Evolutionary conservation across 2,888 invertebrate genomes (phyloP), one percentile per base, ranked within the genome.

Genomic region (Nomada ferruginata): DNA sequence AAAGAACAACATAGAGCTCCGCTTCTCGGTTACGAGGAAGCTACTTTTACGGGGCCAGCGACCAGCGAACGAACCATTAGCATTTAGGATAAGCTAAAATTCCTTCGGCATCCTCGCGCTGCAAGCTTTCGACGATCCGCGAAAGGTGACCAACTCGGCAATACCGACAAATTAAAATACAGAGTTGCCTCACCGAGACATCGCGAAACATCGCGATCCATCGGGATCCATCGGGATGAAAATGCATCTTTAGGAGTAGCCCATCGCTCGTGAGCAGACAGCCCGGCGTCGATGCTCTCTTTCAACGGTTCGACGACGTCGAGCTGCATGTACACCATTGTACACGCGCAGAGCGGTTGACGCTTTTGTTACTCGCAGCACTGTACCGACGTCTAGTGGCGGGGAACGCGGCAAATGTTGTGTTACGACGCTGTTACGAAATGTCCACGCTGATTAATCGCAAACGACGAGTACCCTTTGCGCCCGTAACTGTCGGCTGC

Each of bases 371-470:
- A 63, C 76, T 69, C 63, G 65, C 18, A 42, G 73, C 53, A 65
- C 79, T 79, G 84, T 69, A 74, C 82, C 85, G 89, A 89, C 90
- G 84, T 90, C 82, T 87, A 91, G 91, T 90, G 88, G 82, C 69
- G 59, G 65, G 79, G 75, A 84, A 85, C 65, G 81, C 85, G 85
- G 84, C 85, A 88, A 87, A 88, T 89, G 90, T 89, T 90, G 86
- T 86, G 90, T 91, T 85, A 87, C 85, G 76, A 87, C 86, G 89
- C 87, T 87, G 89, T 89, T 89, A 89, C 91, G 87, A 91, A 92
- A 91, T 91, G 91, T 91, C 87, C 86, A 69, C 86, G 85, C 86
- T 92, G 91, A 92, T 92, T 91, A 92, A 92, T 92, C 89, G 90
- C 89, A 81, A 79, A 87, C 88, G 85, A 89, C 84, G 88, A 91